Conservation (phyloP, 2,797 vertebrate species). For the Ptychobarbus kaznakovi region DNA sequence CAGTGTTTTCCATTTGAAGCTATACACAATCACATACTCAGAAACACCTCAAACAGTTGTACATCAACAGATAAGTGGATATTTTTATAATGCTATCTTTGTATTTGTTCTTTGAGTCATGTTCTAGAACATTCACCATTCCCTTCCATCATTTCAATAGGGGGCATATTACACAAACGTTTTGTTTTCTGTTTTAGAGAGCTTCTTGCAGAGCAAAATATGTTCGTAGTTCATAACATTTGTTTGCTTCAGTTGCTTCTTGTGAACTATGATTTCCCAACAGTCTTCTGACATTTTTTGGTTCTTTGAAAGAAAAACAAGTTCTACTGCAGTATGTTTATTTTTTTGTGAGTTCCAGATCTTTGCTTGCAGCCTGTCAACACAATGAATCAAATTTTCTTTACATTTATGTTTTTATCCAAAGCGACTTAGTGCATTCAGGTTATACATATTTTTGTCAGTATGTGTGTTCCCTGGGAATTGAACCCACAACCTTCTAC, state of each 20-base stretch:
- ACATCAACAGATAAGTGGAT: conserved; percentile 45
- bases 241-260: conserved; percentile 15
- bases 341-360: conserved; percentile 16
- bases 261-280: background rate
- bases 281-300: background rate
- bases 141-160: background rate
- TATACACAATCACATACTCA: background rate
- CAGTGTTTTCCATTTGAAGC: conserved; percentile 34
- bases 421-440: too few species aligned
- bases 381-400: conserved; percentile 5
- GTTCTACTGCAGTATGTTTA: conserved; percentile 12
- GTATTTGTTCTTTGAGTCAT: conserved; percentile 31
- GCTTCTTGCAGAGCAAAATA: background rate
- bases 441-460: too few species aligned
- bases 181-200: background rate
- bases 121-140: conserved; percentile 9
- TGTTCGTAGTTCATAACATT: background rate
- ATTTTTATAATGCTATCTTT: conserved; percentile 46
- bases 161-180: background rate
- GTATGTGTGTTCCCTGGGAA: too few species aligned
- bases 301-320: conserved; percentile 28
- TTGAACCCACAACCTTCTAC: too few species aligned
- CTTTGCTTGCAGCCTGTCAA: conserved; percentile 21
- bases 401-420: too few species aligned
- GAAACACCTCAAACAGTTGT: conserved; percentile 30